A percentile compares a stretch with the other conserved stretches of the same genome.
Evolutionary conservation across 53 echinoderm and acorn worm genomes (phyloP).

Genomic region (Hippasteria phrygiana): DNA sequence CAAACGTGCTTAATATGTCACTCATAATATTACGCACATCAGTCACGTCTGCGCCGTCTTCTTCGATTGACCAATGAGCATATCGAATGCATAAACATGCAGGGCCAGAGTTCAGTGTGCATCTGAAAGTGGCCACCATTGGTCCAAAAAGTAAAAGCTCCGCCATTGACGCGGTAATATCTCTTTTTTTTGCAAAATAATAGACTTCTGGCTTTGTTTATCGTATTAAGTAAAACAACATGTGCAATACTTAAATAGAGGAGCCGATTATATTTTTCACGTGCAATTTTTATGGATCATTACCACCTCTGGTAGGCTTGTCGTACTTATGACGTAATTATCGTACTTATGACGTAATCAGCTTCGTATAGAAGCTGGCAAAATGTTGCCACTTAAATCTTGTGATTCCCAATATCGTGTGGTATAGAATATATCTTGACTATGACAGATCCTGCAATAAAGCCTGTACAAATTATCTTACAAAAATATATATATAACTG

Average conservation of each 20-base stretch:
- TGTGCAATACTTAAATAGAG: no score
- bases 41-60: not conserved
- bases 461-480: slow-evolving; percentile 37
- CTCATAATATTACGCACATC: not conserved
- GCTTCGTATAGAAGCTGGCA: not conserved
- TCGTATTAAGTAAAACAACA: no score
- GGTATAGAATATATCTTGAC: not conserved
- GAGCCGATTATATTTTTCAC: no score
- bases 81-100: not conserved
- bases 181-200: no score
- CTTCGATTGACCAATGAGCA: not conserved
- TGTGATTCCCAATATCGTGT: slow-evolving; percentile 7
- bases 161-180: no score
- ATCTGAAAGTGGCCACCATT: no score
- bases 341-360: no score
- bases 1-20: slow-evolving; percentile 13
- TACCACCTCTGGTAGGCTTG: no score
- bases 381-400: not conserved
- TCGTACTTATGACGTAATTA: no score
- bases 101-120: not conserved
- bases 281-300: no score
- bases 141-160: no score
- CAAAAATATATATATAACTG: slow-evolving; percentile 23
- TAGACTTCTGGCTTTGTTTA: no score
- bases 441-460: slow-evolving; percentile 40